Conservation (phyloP, 1,140 invertebrate genomes). For the Prorops nasuta region DNA sequence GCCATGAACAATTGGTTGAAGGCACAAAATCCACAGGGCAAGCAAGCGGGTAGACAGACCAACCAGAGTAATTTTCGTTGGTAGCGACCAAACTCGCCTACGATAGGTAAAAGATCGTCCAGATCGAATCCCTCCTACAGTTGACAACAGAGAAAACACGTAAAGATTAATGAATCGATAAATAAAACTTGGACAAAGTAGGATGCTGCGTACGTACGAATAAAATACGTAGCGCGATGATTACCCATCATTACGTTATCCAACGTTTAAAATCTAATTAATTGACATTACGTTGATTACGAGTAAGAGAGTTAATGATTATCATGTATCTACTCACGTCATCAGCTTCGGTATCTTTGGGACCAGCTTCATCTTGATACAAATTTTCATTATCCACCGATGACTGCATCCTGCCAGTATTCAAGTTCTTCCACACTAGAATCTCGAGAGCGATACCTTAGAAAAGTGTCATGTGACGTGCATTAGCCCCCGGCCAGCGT, state of each 20-base stretch:
- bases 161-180: too few species aligned
- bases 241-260: too few species aligned
- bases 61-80: conserved; percentile 84
- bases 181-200: too few species aligned
- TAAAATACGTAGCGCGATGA: too few species aligned
- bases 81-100: conserved; percentile 85
- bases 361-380: neutral
- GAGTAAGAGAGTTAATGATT: too few species aligned
- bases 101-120: conserved; percentile 79
- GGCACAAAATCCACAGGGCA: conserved; percentile 86
- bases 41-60: conserved; percentile 81
- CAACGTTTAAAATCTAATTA: too few species aligned
- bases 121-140: conserved; percentile 66
- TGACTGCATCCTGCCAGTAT: conserved; percentile 26
- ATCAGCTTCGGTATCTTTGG: neutral
- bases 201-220: too few species aligned
- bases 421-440: conserved; percentile 20
- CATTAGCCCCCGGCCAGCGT: conserved; percentile 32
- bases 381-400: conserved; percentile 11
- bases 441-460: conserved; percentile 38
- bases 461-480: conserved; percentile 38
- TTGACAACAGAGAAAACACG: neutral
- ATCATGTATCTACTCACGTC: conserved; percentile 23
- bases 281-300: too few species aligned
- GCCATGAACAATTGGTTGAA: conserved; percentile 90